Conservation (phyloP, 2,888 invertebrate species). For the Patella pellucida region DNA sequence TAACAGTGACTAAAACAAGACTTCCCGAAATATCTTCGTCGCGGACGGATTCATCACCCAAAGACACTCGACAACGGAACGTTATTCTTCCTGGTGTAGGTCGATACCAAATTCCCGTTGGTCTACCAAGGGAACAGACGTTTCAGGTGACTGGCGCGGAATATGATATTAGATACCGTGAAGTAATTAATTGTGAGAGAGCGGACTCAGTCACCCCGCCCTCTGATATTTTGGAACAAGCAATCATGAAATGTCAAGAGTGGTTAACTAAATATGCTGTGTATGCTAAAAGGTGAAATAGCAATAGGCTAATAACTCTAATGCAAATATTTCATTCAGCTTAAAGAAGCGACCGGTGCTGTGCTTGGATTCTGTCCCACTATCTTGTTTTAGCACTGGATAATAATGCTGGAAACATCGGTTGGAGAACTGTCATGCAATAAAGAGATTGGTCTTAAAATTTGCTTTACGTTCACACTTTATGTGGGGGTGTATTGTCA, state of each 20-base stretch:
- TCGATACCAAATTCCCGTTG: slow-evolving; percentile 37
- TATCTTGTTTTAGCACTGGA: too few relatives aligned
- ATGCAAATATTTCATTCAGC: too few relatives aligned
- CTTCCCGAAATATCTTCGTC: not conserved
- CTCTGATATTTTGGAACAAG: slow-evolving; percentile 52
- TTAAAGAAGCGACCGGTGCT: too few relatives aligned
- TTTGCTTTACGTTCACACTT: too few relatives aligned
- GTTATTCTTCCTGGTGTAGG: slow-evolving; percentile 47
- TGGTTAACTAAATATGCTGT: slow-evolving; percentile 46
- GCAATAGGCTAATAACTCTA: too few relatives aligned
- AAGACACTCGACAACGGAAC: not conserved
- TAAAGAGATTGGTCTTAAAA: too few relatives aligned
- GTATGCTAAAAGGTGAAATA: not conserved
- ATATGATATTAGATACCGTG: slow-evolving; percentile 59
- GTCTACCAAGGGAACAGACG: slow-evolving; percentile 39
- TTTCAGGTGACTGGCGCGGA: slow-evolving; percentile 62
- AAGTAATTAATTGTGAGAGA: slow-evolving; percentile 48
- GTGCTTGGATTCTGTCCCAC: too few relatives aligned
- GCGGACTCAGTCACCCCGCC: slow-evolving; percentile 54
- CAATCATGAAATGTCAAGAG: slow-evolving; percentile 57
- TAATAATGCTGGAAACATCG: too few relatives aligned
- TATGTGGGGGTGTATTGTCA: too few relatives aligned
- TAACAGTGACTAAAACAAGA: too few relatives aligned
- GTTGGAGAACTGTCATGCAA: too few relatives aligned
- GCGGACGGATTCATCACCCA: not conserved